phyloP scores from a whole-genome alignment of 2,888 invertebrate species.

The Parochlus steinenii region DNA sequence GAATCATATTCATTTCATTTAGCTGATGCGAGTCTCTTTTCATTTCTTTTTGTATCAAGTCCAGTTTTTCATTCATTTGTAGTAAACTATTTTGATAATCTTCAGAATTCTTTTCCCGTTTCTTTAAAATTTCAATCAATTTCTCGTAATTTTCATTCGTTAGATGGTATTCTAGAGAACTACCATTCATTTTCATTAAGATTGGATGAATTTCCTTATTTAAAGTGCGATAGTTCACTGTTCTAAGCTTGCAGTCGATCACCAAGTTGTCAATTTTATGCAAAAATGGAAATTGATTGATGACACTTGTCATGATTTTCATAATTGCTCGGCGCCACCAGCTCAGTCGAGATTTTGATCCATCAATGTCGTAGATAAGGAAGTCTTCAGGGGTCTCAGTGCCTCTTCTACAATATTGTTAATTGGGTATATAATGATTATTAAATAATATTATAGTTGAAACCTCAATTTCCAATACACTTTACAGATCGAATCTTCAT shows the following conservation, averaged over 20 bases:
- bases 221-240: constrained; percentile 8
- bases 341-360: not conserved
- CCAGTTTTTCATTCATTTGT: too few species aligned
- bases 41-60: too few species aligned
- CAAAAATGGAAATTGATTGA: constrained; percentile 7
- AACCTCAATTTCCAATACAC: constrained; percentile 10
- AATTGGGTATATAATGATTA: too few species aligned
- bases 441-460: not conserved
- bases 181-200: constrained; percentile 1
- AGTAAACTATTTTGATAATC: too few species aligned
- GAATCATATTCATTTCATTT: too few species aligned
- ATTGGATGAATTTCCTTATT: constrained; percentile 5
- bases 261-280: constrained; percentile 12
- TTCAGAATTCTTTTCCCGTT: not conserved
- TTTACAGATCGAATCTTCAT: constrained; percentile 9
- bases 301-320: constrained; percentile 2
- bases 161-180: too few species aligned
- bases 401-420: not conserved
- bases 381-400: not conserved
- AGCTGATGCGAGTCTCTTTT: too few species aligned
- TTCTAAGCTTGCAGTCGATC: constrained; percentile 10
- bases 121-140: constrained; percentile 3
- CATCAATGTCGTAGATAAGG: not conserved
- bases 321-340: not conserved
- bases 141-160: constrained; percentile 7